Percentiles rank a stretch among this genome's conserved stretches.
Conservation (phyloP, 2,888 invertebrate genomes). For the Morpho deidamia region DNA sequence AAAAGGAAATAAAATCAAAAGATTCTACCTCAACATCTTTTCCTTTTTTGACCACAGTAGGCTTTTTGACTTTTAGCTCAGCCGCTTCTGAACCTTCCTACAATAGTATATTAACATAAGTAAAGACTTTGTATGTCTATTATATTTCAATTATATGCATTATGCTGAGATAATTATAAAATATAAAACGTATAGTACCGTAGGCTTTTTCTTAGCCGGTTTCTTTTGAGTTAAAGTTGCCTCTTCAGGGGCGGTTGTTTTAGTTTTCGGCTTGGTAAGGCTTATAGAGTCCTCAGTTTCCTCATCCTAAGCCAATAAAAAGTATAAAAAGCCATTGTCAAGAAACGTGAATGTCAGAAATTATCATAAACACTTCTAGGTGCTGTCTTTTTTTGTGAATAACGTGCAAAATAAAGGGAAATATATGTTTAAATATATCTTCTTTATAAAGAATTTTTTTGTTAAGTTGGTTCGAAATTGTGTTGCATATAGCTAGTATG, state of each 20-base stretch:
- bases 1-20: not conserved
- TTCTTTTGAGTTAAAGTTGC: slow-evolving; percentile 73
- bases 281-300: slow-evolving; percentile 72
- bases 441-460: not conserved
- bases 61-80: slow-evolving; percentile 69
- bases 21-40: slow-evolving; percentile 52
- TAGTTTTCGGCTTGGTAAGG: slow-evolving; percentile 67
- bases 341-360: slow-evolving; percentile 28
- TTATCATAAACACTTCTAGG: slow-evolving; percentile 9
- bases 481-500: not conserved
- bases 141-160: too few species aligned
- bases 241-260: slow-evolving; percentile 72
- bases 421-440: not conserved
- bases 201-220: slow-evolving; percentile 69
- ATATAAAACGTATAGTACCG: slow-evolving; percentile 47
- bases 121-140: not conserved
- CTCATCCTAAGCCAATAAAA: slow-evolving; percentile 58
- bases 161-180: slow-evolving; percentile 58
- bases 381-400: slow-evolving; percentile 3
- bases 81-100: slow-evolving; percentile 71
- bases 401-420: not conserved
- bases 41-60: slow-evolving; percentile 65
- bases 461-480: not conserved
- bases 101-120: slow-evolving; percentile 18
- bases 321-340: slow-evolving; percentile 13